These are phyloP conservation scores for Tetramorium alpestre DNA, from an alignment of 1,140 invertebrate genomes.

Conservation along the genomic window DNA sequence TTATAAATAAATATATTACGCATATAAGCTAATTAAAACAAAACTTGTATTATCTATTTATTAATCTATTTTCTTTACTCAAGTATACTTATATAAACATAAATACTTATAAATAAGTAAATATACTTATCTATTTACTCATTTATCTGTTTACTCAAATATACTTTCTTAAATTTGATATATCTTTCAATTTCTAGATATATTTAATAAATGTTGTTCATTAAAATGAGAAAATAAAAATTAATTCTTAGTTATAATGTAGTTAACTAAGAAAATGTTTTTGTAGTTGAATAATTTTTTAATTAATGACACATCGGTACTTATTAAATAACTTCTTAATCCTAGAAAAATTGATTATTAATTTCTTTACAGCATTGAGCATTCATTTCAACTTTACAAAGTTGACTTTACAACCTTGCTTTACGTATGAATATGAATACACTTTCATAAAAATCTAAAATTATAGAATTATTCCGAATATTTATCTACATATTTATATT, in stretches of 20 bases:
- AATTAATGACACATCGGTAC: neutral
- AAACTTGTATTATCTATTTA: neutral
- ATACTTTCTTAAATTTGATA: neutral
- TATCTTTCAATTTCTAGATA: neutral
- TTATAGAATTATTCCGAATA: neutral
- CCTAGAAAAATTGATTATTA: neutral
- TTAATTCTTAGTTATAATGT: neutral
- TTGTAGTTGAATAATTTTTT: neutral
- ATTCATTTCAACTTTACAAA: neutral
- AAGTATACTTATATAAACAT: too few species aligned
- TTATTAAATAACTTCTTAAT: neutral
- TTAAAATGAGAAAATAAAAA: neutral
- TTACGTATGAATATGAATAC: neutral
- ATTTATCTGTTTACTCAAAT: neutral
- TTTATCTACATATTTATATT: slow-evolving; percentile 8
- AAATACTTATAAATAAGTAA: too few species aligned
- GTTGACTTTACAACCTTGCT: neutral
- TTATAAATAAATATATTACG: neutral
- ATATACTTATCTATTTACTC: too few species aligned
- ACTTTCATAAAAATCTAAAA: neutral
- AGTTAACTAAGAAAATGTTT: neutral
- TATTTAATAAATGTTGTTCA: neutral
- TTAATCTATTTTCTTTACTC: too few species aligned
- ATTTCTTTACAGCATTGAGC: neutral
- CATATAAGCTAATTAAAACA: neutral